Conservation (phyloP, 2,113 vertebrate genomes). For the Epinephelus lanceolatus region DNA sequence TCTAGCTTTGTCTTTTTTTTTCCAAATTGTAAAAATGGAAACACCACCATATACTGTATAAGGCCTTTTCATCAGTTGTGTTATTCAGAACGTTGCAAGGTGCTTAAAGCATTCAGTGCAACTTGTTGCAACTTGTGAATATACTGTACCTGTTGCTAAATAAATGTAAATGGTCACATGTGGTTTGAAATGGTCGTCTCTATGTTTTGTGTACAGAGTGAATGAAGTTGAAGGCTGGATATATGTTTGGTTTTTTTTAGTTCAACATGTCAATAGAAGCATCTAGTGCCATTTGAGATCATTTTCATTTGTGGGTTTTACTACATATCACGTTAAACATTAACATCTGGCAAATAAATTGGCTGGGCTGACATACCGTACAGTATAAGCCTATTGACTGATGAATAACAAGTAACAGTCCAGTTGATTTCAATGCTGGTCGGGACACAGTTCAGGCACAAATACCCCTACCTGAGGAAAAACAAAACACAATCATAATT, state of each 20-base stretch:
- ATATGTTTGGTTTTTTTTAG: too few relatives aligned
- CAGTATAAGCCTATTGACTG: not conserved
- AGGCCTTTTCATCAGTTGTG: conserved; percentile 51
- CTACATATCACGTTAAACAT: not conserved
- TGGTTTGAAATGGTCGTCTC: not conserved
- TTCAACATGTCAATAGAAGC: too few relatives aligned
- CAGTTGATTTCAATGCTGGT: not conserved
- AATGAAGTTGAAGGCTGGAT: not conserved
- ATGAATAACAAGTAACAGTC: not conserved
- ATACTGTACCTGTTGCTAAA: conserved; percentile 23
- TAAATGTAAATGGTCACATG: conserved; percentile 41
- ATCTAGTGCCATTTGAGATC: too few relatives aligned
- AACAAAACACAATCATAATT: too few relatives aligned
- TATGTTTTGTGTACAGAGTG: not conserved
- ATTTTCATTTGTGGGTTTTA: not conserved
- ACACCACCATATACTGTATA: not conserved
- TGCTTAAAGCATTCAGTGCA: conserved; percentile 34
- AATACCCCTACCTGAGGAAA: too few relatives aligned
- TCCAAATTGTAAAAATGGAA: not conserved
- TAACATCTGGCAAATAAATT: not conserved
- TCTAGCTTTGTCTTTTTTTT: not conserved
- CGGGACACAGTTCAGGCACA: too few relatives aligned
- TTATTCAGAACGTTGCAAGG: conserved; percentile 23
- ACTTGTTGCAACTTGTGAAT: conserved; percentile 28
- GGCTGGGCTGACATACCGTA: too few relatives aligned